Evolutionary conservation across 2,888 invertebrate species (phyloP).

Genomic region (Mythimna impura): DNA sequence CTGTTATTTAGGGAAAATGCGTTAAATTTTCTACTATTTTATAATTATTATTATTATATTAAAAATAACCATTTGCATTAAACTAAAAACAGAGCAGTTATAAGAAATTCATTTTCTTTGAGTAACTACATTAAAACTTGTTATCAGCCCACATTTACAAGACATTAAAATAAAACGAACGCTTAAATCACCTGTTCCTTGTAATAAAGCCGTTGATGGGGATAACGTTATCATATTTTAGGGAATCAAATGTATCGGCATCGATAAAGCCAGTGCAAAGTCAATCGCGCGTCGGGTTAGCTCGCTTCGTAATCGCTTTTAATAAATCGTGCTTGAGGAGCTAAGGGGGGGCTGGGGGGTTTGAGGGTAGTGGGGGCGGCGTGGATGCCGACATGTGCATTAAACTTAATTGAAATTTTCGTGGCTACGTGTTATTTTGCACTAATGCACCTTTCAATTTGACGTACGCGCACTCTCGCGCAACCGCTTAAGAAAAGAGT

Average conservation of each 20-base stretch:
- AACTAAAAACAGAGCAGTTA: neutral
- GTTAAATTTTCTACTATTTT: too few relatives aligned
- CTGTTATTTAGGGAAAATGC: neutral
- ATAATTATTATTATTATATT: neutral
- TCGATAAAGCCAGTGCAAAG: slow-evolving; percentile 79
- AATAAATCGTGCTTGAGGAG: slow-evolving; percentile 77
- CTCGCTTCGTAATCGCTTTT: slow-evolving; percentile 77
- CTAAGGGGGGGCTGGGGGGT: slow-evolving; percentile 40
- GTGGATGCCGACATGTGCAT: slow-evolving; percentile 80
- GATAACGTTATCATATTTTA: slow-evolving; percentile 73
- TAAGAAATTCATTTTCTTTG: slow-evolving; percentile 21
- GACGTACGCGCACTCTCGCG: slow-evolving; percentile 70
- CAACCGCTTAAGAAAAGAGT: slow-evolving; percentile 67
- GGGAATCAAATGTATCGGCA: slow-evolving; percentile 76
- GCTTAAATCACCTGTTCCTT: slow-evolving; percentile 55
- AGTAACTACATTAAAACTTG: slow-evolving; percentile 20
- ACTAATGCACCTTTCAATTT: slow-evolving; percentile 85
- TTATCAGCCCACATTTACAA: slow-evolving; percentile 35
- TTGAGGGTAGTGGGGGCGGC: slow-evolving; percentile 38
- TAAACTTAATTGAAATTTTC: slow-evolving; percentile 88
- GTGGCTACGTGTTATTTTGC: slow-evolving; percentile 85
- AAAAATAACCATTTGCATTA: neutral
- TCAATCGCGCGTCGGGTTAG: slow-evolving; percentile 78
- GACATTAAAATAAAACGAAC: slow-evolving; percentile 47
- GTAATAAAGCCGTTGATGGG: slow-evolving; percentile 57